Evolutionary conservation across 2,888 invertebrate genomes (phyloP), one percentile per base, ranked within the genome.

Genomic region (Lottia gigantea): DNA sequence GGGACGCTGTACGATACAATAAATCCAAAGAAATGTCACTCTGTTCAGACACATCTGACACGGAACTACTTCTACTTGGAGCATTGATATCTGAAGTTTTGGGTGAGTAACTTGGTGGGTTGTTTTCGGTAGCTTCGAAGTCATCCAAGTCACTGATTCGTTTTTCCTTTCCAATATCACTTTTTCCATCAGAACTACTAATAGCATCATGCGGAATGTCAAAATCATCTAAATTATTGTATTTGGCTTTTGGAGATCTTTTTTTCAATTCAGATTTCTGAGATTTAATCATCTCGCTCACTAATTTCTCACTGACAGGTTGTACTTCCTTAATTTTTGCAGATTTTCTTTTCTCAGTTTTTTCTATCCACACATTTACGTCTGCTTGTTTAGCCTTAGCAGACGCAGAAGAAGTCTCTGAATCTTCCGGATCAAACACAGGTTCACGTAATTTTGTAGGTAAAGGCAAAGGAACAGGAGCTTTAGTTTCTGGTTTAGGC

Each of bases 31-130:
- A 68, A 11, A 73, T 15, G 26, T 71, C 71, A 70, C 77, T 77
- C 26, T 68, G 68, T 66, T 82, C 80, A 74, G 81, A 81, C 12
- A 79, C 62, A 71, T 80, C 80, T 1, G 81, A 81, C 62, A 71
- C 74, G 7, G 82, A 81, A 74, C 81, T 80, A 70, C 79, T 77
- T 46, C 79, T 68, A 73, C 82, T 82, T 23, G 74, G 73, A 31
- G 61, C 55, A n/a, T 64, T 4, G 23, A 49, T 15, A 61, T 64
- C 25, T 49, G 65, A 14, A 6, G 40, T 19, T 45, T 40, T 15
- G 55, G 40, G 40, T 40, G 40, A 40, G 40, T 40, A 11, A 40
- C 55, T 46, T 66, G 40, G 66, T 49, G 14, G 19, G 66, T 40
- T 31, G 40, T 40, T 40, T 47, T 55, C 49, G 15, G 55, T 66